Base-by-base conservation (phyloP, 2,113 vertebrate species). In the Catharus minimus region DNA sequence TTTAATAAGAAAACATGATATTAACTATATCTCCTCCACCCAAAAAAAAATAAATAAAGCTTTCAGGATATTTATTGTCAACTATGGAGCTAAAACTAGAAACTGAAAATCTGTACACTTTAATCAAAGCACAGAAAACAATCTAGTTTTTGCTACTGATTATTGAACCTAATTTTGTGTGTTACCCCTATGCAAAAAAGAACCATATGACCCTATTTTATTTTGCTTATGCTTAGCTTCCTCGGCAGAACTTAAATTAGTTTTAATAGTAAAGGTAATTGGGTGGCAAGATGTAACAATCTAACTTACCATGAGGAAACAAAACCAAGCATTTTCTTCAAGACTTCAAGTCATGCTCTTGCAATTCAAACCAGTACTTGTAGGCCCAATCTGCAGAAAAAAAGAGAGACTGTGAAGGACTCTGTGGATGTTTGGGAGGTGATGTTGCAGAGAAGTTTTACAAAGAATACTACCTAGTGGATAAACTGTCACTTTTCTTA, bases 121-220 rank as follows among this genome's bases (percentile, higher is more conserved):
- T 41, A 52, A 65, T 66, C 26, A 87, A 66, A 84, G 12, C 17
- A 82, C 84, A 39, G 36, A 77, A 82, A 26, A 50, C 24, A 6
- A 2, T 38, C 24, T 67, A 4, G 22, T 21, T 83, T 73, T 33
- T 44, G 43, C 82, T 72, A 50, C 62, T 62, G 60, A 89, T 89
- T 85, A 30, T 88, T 69, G 78, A 80, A 89, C 21, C 5, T 87
- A 17, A 89, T 91, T 91, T 79, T 82, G 33, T 79, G n/a, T 93
- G 33, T n/a, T 94, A 62, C 11, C 44, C 27, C 30, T 24, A 74
- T 66, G 68, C 50, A 93, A 93, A 71, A 58, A 82, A 85, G 82
- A 96, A 92, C 91, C 71, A 89, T 91, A 66, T 58, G 38, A 92
- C 95, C 93, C 87, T 94, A 87, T 93, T 95, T 77, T 58, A 39